A percentile compares a stretch with the other conserved stretches of the same genome.
These are phyloP conservation scores for Trichogramma dendrolimi DNA, from an alignment of 2,888 invertebrate genomes.

Conservation along the genomic window DNA sequence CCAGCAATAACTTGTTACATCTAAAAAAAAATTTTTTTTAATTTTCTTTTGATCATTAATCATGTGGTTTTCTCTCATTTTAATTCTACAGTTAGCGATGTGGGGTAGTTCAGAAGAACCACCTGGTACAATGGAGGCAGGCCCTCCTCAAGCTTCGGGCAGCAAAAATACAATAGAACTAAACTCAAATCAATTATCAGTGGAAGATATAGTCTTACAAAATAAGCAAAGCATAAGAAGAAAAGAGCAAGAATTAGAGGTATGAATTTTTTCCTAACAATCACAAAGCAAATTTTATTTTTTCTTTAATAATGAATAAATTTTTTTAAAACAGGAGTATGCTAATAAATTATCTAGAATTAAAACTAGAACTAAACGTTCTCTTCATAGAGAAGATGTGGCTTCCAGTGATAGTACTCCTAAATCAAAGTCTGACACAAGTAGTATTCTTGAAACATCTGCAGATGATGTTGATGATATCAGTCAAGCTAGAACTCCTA, in stretches of 20 bases:
- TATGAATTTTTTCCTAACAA: slow-evolving; percentile 26
- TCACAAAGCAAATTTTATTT: slow-evolving; percentile 4
- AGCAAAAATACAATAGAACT: slow-evolving; percentile 41
- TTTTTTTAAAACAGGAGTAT: slow-evolving; percentile 45
- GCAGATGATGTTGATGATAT: slow-evolving; percentile 41
- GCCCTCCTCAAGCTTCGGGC: slow-evolving; percentile 33
- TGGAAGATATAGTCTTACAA: slow-evolving; percentile 46
- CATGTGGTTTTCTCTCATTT: slow-evolving; percentile 43
- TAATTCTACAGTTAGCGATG: slow-evolving; percentile 47
- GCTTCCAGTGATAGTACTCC: slow-evolving; percentile 36
- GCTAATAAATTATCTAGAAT: slow-evolving; percentile 50
- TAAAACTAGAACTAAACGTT: slow-evolving; percentile 48
- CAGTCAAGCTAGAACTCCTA: slow-evolving; percentile 45
- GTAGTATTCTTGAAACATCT: slow-evolving; percentile 27
- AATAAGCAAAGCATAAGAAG: slow-evolving; percentile 46
- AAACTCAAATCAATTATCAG: slow-evolving; percentile 41
- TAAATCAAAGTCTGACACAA: slow-evolving; percentile 33
- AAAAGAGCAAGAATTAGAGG: slow-evolving; percentile 49
- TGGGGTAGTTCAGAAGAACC: slow-evolving; percentile 45
- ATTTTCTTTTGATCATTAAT: slow-evolving; percentile 27
- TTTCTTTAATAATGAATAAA: not conserved
- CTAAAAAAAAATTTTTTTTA: slow-evolving; percentile 17
- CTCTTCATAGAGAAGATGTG: slow-evolving; percentile 40
- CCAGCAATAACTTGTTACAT: slow-evolving; percentile 10
- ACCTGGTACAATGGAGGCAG: slow-evolving; percentile 38